Evolutionary conservation across 2,113 vertebrate genomes (phyloP).

Genomic region (Pachypanchax playfairii): DNA sequence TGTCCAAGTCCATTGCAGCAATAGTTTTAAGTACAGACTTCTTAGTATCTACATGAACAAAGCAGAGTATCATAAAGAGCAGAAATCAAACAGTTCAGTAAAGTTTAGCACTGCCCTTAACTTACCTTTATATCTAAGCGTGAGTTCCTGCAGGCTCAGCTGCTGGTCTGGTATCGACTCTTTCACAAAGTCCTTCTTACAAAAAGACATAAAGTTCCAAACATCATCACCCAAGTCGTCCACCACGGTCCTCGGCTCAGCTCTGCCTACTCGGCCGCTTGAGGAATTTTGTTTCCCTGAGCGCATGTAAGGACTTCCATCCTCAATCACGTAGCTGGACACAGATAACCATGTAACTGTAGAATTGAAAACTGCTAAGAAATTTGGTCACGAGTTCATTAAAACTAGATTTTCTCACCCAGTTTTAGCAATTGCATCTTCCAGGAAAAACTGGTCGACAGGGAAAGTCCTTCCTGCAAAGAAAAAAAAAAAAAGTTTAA

Average conservation of each 20-base stretch:
- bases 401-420: constrained; percentile 73
- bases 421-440: constrained; percentile 90
- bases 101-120: background rate
- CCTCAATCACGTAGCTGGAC: constrained; percentile 89
- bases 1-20: constrained; percentile 92
- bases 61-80: background rate
- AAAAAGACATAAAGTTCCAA: constrained; percentile 80
- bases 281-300: constrained; percentile 80
- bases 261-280: constrained; percentile 76
- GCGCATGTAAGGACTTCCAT: constrained; percentile 88
- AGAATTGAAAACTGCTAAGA: no score
- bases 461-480: constrained; percentile 88
- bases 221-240: constrained; percentile 87
- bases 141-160: constrained; percentile 88
- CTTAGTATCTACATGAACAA: constrained; percentile 77
- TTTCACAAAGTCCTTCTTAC: constrained; percentile 78
- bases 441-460: constrained; percentile 95
- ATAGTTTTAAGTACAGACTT: constrained; percentile 91
- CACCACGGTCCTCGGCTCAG: constrained; percentile 74
- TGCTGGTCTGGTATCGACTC: constrained; percentile 92
- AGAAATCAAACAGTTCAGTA: background rate
- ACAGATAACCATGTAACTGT: background rate
- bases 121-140: constrained; percentile 87
- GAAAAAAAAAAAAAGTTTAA: rapidly evolving
- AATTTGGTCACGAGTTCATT: no score